These are phyloP conservation scores for Ferrisia virgata DNA, from an alignment of 2,888 invertebrate genomes.

Conservation along the genomic window DNA sequence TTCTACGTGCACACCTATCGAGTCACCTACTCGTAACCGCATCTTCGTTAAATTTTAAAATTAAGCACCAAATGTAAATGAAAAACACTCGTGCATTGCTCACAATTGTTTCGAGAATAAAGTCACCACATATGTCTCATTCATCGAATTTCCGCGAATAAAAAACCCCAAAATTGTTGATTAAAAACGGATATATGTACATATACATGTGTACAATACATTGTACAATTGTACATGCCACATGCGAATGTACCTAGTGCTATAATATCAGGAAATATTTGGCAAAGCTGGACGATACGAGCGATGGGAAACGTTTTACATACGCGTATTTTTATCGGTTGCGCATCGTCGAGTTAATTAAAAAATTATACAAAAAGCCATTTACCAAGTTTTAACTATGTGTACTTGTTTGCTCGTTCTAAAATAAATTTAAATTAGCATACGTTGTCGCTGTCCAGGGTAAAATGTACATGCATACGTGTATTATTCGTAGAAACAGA, in stretches of 20 bases:
- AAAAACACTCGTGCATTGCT: no score
- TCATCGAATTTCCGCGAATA: background rate
- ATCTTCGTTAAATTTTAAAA: no score
- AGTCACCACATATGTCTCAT: background rate
- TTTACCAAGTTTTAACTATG: background rate
- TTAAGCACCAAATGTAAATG: no score
- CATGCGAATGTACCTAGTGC: no score
- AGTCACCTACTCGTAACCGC: no score
- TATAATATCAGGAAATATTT: background rate
- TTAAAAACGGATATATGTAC: background rate
- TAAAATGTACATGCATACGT: no score
- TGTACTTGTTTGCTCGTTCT: constrained; percentile 14
- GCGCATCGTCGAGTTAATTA: constrained; percentile 1
- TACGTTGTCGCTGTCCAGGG: background rate
- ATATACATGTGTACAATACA: background rate
- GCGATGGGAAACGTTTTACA: background rate
- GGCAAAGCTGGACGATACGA: background rate
- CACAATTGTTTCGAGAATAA: no score
- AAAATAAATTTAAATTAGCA: constrained; percentile 19
- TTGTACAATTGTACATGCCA: no score
- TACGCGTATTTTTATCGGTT: background rate
- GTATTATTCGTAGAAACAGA: background rate
- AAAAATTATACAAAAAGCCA: constrained; percentile 20
- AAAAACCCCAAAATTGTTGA: background rate
- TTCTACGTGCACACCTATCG: no score